These are phyloP conservation scores for Hirtodrosophila trivittata DNA, from an alignment of 2,888 invertebrate genomes.

Conservation along the genomic window DNA sequence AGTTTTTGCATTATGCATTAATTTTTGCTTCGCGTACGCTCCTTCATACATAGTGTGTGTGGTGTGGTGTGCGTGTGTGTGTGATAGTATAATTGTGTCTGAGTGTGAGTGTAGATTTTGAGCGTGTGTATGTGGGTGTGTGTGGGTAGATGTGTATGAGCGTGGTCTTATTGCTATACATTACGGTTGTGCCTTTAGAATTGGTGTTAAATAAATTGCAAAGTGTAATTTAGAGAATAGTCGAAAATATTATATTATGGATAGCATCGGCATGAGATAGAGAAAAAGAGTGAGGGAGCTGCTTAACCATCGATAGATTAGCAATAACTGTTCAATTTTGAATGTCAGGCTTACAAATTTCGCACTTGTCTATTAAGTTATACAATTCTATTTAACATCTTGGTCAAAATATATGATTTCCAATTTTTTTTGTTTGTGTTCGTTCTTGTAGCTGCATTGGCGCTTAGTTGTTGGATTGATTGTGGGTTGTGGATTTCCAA, in stretches of 20 bases:
- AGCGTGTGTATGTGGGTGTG: slow-evolving; percentile 31
- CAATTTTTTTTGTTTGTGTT: slow-evolving; percentile 24
- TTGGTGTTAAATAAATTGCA: slow-evolving; percentile 38
- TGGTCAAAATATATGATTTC: slow-evolving; percentile 52
- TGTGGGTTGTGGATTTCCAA: too few relatives aligned
- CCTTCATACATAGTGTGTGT: slow-evolving; percentile 43
- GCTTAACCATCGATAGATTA: slow-evolving; percentile 26
- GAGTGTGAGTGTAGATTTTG: too few relatives aligned
- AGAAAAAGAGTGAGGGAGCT: slow-evolving; percentile 24
- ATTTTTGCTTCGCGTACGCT: slow-evolving; percentile 55
- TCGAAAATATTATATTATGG: slow-evolving; percentile 55
- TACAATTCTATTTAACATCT: slow-evolving; percentile 51
- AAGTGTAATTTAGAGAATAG: slow-evolving; percentile 41
- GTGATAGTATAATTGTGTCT: slow-evolving; percentile 24
- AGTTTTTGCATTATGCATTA: slow-evolving; percentile 65
- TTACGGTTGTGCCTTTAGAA: background rate
- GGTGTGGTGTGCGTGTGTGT: slow-evolving; percentile 16
- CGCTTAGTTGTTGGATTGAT: slow-evolving; percentile 21
- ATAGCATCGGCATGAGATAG: slow-evolving; percentile 36
- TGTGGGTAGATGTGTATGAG: slow-evolving; percentile 14
- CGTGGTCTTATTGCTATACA: slow-evolving; percentile 63
- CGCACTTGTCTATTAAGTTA: slow-evolving; percentile 46
- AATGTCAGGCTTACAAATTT: slow-evolving; percentile 66
- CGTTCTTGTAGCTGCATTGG: slow-evolving; percentile 17
- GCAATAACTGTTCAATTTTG: slow-evolving; percentile 70